Percentiles rank a stretch among this genome's conserved stretches.
Conservation (phyloP, 1,140 invertebrate genomes). For the Holcopasites calliopsidis region DNA sequence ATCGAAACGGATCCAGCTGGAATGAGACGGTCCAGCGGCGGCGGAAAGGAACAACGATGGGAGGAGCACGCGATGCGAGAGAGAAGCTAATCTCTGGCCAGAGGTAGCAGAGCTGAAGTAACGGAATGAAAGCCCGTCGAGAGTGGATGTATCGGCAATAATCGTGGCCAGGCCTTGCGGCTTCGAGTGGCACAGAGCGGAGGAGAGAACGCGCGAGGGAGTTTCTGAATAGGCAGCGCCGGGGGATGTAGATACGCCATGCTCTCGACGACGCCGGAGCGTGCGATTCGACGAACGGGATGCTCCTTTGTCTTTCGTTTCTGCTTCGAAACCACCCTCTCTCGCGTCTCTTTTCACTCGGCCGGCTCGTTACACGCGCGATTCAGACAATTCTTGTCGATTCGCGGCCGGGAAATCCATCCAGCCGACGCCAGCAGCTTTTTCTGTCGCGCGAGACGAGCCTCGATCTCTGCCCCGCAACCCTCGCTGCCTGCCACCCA, state of each 20-base stretch:
- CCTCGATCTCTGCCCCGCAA: constrained; percentile 44
- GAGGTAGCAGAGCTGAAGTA: constrained; percentile 47
- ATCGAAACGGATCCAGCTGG: neutral
- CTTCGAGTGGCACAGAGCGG: constrained; percentile 28
- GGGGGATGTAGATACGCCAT: constrained; percentile 78
- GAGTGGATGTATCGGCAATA: constrained; percentile 74
- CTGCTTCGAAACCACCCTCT: constrained; percentile 61
- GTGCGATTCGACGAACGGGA: constrained; percentile 75
- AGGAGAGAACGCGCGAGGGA: constrained; percentile 61
- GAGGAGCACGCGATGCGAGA: neutral
- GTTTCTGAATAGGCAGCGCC: constrained; percentile 69
- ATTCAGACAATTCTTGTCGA: constrained; percentile 68
- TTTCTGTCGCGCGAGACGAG: constrained; percentile 46
- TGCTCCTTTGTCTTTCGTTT: constrained; percentile 75
- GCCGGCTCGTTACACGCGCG: neutral
- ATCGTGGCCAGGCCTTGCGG: constrained; percentile 60
- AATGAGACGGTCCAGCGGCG: too few species aligned
- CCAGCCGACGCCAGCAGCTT: constrained; percentile 63
- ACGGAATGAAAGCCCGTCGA: constrained; percentile 49
- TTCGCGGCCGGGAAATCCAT: constrained; percentile 62
- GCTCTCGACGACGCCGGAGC: constrained; percentile 64
- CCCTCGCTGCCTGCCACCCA: neutral
- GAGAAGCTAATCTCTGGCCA: constrained; percentile 60
- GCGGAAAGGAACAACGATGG: too few species aligned
- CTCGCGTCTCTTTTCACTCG: constrained; percentile 19